phyloP scores from a whole-genome alignment of 2,797 vertebrate species.

The Phyllotis vaccarum region DNA sequence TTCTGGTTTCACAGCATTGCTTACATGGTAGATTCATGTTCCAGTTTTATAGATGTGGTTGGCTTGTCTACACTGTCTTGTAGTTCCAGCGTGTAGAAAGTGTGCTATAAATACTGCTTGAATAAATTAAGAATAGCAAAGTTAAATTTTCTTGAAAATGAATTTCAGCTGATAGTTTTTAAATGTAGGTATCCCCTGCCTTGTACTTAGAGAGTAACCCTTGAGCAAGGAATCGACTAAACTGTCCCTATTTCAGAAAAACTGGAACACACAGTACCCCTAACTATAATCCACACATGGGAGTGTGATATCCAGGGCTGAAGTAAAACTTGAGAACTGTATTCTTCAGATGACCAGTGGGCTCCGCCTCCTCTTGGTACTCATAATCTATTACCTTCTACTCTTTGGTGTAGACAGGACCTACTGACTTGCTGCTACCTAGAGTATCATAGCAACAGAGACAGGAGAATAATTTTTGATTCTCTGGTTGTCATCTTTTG shows the following conservation, averaged over 20 bases:
- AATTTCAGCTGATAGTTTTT: constrained; percentile 28
- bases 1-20: not conserved
- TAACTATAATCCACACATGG: not conserved
- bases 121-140: constrained; percentile 46
- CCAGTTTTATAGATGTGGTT: not conserved
- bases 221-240: not conserved
- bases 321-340: not conserved
- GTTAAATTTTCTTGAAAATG: constrained; percentile 52
- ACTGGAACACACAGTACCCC: not conserved
- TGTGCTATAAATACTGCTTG: constrained; percentile 19
- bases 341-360: not conserved
- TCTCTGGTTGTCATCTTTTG: not conserved
- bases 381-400: not conserved
- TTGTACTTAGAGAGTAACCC: not conserved
- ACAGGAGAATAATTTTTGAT: not conserved
- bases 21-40: not conserved
- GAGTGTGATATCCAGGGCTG: not conserved
- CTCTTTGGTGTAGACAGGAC: not conserved
- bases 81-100: not conserved
- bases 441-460: not conserved
- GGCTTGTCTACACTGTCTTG: not conserved
- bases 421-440: not conserved
- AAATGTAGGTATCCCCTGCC: not conserved
- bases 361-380: not conserved
- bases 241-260: not conserved